phyloP scores from a whole-genome alignment of 2,797 vertebrate species.

The Malacoraja senta region DNA sequence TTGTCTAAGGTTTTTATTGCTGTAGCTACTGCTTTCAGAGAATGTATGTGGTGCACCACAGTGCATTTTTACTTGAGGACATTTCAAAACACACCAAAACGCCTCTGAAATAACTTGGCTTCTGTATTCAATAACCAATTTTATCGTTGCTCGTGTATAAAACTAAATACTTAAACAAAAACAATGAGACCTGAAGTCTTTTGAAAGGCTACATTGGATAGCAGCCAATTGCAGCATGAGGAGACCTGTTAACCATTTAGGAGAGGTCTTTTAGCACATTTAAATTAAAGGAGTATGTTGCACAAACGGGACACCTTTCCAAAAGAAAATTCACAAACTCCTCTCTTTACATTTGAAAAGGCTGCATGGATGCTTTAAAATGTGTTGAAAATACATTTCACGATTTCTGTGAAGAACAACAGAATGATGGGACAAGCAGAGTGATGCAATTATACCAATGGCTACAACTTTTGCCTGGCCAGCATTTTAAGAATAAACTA shows the following conservation, averaged over 20 bases:
- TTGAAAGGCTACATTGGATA: not conserved
- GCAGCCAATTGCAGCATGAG: not conserved
- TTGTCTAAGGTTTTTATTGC: constrained; percentile 31
- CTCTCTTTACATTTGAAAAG: not conserved
- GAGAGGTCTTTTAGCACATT: not conserved
- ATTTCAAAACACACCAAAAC: constrained; percentile 26
- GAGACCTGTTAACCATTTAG: not conserved
- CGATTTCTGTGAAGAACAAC: not conserved
- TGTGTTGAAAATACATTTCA: not conserved
- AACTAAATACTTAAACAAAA: constrained; percentile 8
- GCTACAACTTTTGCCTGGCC: not conserved
- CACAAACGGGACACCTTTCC: not conserved
- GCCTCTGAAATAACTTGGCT: constrained; percentile 27
- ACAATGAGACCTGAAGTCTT: not conserved
- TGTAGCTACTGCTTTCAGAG: constrained; percentile 29
- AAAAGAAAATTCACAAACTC: not conserved
- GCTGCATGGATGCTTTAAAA: not conserved
- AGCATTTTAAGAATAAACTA: constrained; percentile 10
- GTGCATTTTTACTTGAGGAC: constrained; percentile 33
- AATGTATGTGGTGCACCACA: constrained; percentile 29
- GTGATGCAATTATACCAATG: not conserved
- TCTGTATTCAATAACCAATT: constrained; percentile 2
- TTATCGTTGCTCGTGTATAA: not conserved
- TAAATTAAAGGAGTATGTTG: not conserved
- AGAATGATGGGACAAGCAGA: not conserved